A percentile compares a stretch with the other conserved stretches of the same genome.
Conservation (phyloP, 2,888 invertebrate genomes). For the Kuschelorhynchus macadamiae region DNA sequence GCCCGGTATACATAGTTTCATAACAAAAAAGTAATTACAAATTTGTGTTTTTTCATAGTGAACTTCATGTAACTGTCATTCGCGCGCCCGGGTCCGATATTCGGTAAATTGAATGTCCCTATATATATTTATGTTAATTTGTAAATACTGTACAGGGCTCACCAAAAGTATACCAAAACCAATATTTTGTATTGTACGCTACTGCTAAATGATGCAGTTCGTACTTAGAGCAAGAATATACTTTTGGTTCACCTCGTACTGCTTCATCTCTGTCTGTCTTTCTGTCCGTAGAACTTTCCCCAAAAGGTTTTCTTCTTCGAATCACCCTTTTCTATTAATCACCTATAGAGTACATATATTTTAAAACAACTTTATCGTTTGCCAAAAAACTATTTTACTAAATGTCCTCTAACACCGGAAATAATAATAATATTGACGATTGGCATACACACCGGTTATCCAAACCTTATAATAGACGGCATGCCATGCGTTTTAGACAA, state of each 20-base stretch:
- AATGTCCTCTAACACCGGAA: too few species aligned
- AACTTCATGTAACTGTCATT: constrained; percentile 67
- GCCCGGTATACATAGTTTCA: too few species aligned
- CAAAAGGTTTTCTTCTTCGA: neutral
- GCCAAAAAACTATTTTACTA: too few species aligned
- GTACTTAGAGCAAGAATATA: neutral
- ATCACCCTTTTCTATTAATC: constrained; percentile 10
- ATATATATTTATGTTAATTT: constrained; percentile 54
- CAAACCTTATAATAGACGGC: too few species aligned
- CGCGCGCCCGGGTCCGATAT: constrained; percentile 61
- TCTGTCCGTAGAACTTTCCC: constrained; percentile 61
- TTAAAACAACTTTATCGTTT: neutral
- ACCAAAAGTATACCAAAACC: constrained; percentile 60
- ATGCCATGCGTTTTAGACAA: too few species aligned
- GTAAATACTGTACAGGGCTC: constrained; percentile 36
- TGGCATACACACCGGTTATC: too few species aligned
- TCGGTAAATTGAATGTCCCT: constrained; percentile 64
- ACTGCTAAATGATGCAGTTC: neutral
- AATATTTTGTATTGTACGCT: too few species aligned
- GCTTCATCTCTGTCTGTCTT: constrained; percentile 65
- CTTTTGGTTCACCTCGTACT: constrained; percentile 23
- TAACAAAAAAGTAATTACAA: constrained; percentile 36
- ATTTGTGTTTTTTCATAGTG: constrained; percentile 64
- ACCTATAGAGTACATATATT: constrained; percentile 23
- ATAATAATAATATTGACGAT: too few species aligned